phyloP scores from a whole-genome alignment of 2,113 vertebrate species.

The Todiramphus saurophagus region DNA sequence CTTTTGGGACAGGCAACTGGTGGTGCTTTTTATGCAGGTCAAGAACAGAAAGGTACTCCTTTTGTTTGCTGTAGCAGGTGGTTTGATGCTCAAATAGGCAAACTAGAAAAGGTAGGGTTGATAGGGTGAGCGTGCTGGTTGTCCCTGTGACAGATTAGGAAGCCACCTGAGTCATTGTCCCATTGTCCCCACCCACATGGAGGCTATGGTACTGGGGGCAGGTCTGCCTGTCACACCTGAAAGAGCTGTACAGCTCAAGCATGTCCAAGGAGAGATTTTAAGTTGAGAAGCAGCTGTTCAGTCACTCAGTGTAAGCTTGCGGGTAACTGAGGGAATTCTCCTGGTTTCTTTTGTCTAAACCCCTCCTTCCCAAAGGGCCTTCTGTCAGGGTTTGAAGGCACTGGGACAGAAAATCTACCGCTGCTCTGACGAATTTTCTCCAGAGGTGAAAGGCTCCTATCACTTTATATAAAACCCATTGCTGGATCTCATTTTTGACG shows the following conservation, averaged over 20 bases:
- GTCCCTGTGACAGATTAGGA: not conserved
- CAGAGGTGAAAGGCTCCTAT: not conserved
- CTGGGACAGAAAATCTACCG: slow-evolving; percentile 41
- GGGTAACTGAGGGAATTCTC: slow-evolving; percentile 40
- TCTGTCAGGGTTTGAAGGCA: slow-evolving; percentile 39
- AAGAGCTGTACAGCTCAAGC: not conserved
- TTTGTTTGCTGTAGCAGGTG: not conserved
- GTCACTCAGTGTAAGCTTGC: not conserved
- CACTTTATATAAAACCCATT: not conserved
- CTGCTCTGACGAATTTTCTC: not conserved
- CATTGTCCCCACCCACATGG: not conserved
- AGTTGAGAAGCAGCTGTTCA: slow-evolving; percentile 56
- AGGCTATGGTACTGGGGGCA: not conserved
- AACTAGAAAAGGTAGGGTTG: not conserved
- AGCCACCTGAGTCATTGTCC: slow-evolving; percentile 1
- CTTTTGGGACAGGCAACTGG: not conserved
- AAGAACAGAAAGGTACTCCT: not conserved
- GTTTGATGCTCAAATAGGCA: not conserved
- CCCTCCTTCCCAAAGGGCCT: not conserved
- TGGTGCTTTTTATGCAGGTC: not conserved
- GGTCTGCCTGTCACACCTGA: slow-evolving; percentile 52
- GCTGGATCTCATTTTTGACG: not conserved
- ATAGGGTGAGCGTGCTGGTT: not conserved
- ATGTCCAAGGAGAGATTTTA: slow-evolving; percentile 4
- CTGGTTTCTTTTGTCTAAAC: slow-evolving; percentile 26